Evolutionary conservation across 1,140 invertebrate genomes (phyloP), one percentile per base, ranked within the genome.

Genomic region (Ylistrum balloti): DNA sequence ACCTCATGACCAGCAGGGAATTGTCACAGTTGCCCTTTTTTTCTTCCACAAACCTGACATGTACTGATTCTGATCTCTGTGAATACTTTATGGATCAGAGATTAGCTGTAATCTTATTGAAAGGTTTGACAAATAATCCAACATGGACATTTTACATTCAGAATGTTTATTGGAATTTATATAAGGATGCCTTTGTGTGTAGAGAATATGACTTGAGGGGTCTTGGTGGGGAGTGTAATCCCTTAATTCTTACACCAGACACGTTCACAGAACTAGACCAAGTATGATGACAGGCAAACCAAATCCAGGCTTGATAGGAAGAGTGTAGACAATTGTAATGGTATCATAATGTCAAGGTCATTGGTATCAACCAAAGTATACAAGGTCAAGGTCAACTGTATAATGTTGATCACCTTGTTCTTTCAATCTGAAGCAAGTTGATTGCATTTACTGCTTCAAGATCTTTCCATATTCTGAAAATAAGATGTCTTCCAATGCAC

Each of bases 71-170:
- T 7, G 35, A 38, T 38, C 15, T 74, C n/a, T 74, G 28, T 74
- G n/a, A 74, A 74, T 28, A 11, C 56, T 74, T 2, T 74, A 74
- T 74, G 56, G 56, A 74, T 74, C 17, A n/a, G n/a, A 17, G 56
- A 74, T 74, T 74, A 74, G n/a, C 56, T 74, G 56, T 74, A 74
- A 74, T 74, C 56, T 74, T n/a, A n/a, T n/a, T n/a, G 56, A 74
- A 74, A 74, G 20, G 9, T 74, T 74, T 74, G 20, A 74, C 56
- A 74, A 74, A 74, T 74, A 74, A 28, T 74, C 17, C n/a, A 74
- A 74, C 56, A 28, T 74, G 3, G 56, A 74, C 0, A n/a, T 74
- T 74, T 74, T 17, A n/a, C 22, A 74, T 74, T 74, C 56, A 74
- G 56, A 74, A n/a, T 74, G 56, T 74, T 74, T n/a, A 74, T 74